Percentiles rank a stretch among this genome's conserved stretches.
These are phyloP conservation scores for Plectropomus leopardus DNA, from an alignment of 2,113 vertebrate species.

Conservation along the genomic window DNA sequence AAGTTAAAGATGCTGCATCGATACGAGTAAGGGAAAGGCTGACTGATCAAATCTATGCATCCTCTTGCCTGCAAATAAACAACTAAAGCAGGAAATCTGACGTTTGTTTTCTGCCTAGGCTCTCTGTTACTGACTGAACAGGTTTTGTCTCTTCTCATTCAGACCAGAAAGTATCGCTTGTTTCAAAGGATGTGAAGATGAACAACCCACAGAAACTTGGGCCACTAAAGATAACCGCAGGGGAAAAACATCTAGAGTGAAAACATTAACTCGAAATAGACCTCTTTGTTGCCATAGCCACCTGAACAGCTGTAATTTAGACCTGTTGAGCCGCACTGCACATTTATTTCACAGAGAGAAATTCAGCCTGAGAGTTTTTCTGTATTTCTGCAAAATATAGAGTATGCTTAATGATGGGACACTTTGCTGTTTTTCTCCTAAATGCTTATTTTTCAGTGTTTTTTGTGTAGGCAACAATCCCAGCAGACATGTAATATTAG, in stretches of 20 bases:
- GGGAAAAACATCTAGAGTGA: conserved; percentile 60
- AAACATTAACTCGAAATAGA: conserved; percentile 75
- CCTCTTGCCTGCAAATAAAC: conserved; percentile 31
- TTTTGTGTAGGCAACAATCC: not conserved
- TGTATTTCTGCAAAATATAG: not conserved
- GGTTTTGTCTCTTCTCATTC: conserved; percentile 26
- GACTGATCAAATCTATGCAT: conserved; percentile 48
- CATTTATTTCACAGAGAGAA: conserved; percentile 10
- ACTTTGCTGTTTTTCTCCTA: not conserved
- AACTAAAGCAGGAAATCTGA: conserved; percentile 34
- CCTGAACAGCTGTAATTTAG: conserved; percentile 64
- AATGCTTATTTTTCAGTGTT: not conserved
- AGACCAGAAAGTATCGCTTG: conserved; percentile 10
- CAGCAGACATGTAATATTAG: not conserved
- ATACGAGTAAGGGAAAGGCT: conserved; percentile 27
- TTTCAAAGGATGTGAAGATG: conserved; percentile 62
- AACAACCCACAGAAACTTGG: conserved; percentile 59
- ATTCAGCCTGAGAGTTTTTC: conserved; percentile 2
- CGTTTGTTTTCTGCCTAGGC: not conserved
- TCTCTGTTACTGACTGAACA: conserved; percentile 7
- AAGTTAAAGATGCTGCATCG: conserved; percentile 27
- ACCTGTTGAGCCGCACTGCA: conserved; percentile 37
- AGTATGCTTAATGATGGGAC: not conserved
- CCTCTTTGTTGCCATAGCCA: conserved; percentile 75
- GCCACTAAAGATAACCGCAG: conserved; percentile 69